Evolutionary conservation across 2,113 vertebrate genomes (phyloP).

Genomic region (Apaloderma vittatum): DNA sequence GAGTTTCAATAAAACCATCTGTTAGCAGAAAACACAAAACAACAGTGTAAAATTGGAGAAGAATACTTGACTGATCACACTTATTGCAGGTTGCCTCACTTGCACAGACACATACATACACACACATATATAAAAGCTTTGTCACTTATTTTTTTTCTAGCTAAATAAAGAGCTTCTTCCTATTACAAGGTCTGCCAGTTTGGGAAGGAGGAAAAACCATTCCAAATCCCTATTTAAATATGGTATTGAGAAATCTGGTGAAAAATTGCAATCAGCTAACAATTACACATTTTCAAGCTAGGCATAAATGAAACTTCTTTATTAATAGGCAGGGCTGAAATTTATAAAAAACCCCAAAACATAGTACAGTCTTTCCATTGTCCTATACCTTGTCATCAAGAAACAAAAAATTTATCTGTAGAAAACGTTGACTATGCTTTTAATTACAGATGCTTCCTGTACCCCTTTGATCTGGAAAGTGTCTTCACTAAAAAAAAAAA

Average conservation of each 20-base stretch:
- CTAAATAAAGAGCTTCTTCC: neutral
- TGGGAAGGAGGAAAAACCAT: neutral
- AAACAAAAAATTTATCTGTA: neutral
- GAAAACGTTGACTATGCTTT: neutral
- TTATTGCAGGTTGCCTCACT: neutral
- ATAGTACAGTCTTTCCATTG: neutral
- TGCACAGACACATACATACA: fast-evolving
- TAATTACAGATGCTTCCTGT: neutral
- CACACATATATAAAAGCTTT: neutral
- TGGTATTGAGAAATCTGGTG: neutral
- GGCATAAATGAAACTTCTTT: neutral
- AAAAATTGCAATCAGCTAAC: neutral
- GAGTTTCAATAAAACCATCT: neutral
- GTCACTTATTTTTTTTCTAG: neutral
- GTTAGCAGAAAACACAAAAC: neutral
- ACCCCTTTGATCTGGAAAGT: neutral
- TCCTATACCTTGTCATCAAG: neutral
- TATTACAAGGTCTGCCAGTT: neutral
- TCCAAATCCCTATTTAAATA: neutral
- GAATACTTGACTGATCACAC: neutral
- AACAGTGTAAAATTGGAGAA: neutral
- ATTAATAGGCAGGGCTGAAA: neutral
- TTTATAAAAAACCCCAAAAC: neutral
- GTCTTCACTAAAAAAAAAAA: neutral
- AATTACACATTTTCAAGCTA: neutral